Evolutionary conservation across 92 coral and sea anemone genomes (phyloP).

Genomic region (Siderastrea radians): DNA sequence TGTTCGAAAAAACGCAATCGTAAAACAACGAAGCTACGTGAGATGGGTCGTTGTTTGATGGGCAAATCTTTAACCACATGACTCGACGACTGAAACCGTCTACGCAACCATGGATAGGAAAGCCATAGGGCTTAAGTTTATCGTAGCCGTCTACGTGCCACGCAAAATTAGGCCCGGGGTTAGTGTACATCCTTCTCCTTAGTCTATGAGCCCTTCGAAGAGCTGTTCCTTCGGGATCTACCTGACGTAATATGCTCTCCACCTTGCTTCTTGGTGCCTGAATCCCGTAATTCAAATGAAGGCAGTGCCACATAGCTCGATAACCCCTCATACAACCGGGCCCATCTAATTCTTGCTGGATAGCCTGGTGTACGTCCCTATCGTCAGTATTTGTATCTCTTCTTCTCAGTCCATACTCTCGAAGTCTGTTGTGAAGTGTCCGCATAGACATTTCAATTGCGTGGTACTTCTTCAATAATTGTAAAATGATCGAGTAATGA

Average conservation of each 20-base stretch:
- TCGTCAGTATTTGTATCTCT: slow-evolving; percentile 27
- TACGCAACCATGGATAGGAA: slow-evolving; percentile 64
- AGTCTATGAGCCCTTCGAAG: slow-evolving; percentile 51
- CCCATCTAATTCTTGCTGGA: slow-evolving; percentile 39
- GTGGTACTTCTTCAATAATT: too few species aligned
- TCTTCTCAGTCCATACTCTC: slow-evolving; percentile 40
- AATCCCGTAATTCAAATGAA: slow-evolving; percentile 50
- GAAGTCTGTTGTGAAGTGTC: slow-evolving; percentile 3
- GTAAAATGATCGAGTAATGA: too few species aligned
- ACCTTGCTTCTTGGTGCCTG: slow-evolving; percentile 65
- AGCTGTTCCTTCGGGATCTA: slow-evolving; percentile 70
- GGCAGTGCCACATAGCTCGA: slow-evolving; percentile 62
- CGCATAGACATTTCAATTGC: too few species aligned
- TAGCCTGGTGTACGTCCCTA: slow-evolving; percentile 41
- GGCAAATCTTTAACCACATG: slow-evolving; percentile 62
- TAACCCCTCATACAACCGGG: slow-evolving; percentile 61
- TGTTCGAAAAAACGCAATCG: slow-evolving; percentile 46
- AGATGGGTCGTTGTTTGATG: slow-evolving; percentile 61
- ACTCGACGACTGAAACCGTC: slow-evolving; percentile 71
- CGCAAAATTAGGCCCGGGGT: slow-evolving; percentile 69
- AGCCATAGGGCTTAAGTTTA: slow-evolving; percentile 58
- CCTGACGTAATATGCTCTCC: slow-evolving; percentile 61
- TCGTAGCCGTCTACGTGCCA: slow-evolving; percentile 73
- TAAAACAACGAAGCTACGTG: slow-evolving; percentile 63
- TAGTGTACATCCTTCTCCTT: slow-evolving; percentile 55